Evolutionary conservation across 2,888 invertebrate genomes (phyloP).

Genomic region (Globia sparganii): DNA sequence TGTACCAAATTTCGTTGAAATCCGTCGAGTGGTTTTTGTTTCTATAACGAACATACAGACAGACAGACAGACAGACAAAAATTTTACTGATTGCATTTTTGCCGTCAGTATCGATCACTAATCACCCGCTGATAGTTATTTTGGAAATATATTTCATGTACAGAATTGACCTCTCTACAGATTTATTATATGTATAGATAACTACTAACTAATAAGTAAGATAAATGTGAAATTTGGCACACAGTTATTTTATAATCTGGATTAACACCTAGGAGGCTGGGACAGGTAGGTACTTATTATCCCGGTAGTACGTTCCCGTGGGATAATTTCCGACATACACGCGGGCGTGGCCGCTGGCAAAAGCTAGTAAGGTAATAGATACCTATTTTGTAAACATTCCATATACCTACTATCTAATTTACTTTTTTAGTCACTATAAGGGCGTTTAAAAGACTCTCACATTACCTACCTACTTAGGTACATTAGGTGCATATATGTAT

Average conservation of each 20-base stretch:
- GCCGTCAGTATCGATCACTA: no score
- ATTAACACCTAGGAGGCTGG: neutral
- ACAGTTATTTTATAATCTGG: neutral
- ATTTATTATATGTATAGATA: no score
- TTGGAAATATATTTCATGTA: no score
- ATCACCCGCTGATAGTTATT: no score
- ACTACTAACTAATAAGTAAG: no score
- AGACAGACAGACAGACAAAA: no score
- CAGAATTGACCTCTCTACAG: no score
- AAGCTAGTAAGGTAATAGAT: neutral
- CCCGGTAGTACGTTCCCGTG: neutral
- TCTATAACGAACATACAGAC: no score
- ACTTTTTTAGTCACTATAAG: neutral
- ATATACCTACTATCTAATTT: neutral
- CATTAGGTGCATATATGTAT: no score
- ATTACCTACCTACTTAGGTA: neutral
- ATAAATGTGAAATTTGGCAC: neutral
- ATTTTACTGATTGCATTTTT: no score
- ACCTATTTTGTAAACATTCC: neutral
- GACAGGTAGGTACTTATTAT: neutral
- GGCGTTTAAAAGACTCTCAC: neutral
- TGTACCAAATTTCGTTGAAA: no score
- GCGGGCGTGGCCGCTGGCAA: neutral
- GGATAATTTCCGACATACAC: neutral
- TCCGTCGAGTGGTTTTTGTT: no score